Evolutionary conservation across 2,113 vertebrate genomes (phyloP), one percentile per base, ranked within the genome.

Genomic region (Dinomys branickii): DNA sequence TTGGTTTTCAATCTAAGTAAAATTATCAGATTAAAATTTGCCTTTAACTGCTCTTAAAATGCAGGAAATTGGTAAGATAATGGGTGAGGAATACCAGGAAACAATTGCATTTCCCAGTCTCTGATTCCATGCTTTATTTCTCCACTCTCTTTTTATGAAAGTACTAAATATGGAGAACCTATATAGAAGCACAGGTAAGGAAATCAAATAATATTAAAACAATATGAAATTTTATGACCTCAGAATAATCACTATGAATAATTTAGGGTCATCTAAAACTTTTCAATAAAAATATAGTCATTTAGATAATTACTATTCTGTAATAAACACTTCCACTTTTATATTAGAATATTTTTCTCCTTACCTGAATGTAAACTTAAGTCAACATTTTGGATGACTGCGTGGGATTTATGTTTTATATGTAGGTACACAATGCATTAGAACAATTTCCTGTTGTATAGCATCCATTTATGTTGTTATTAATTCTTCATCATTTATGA

Each of bases 1-100:
- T 69, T 96, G 80, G 50, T 81, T 94, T 95, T 94, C 71, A 81
- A 80, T 73, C 69, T 94, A 93, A 85, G 56, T 90, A 65, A 96
- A 93, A 92, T 80, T 85, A 75, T 75, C n/a, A 94, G 88, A 88
- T 50, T 59, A 88, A 26, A 85, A 96, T 88, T 96, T 85, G 16
- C n/a, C 17, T 97, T 82, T 54, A 90, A 80, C 14, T 56, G 71
- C 85, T 95, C 73, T 56, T 85, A 50, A 93, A 88, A 73, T 96
- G 24, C 30, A 80, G 58, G 44, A 94, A 16, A 96, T 52, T 82
- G 13, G 63, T 75, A 47, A 93, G 33, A 91, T 30, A 90, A 82
- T 85, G n/a, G 33, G 1, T 61, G n/a, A 28, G 3, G 44, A 77
- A 75, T 41, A 69, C 0, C 71, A 58, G 52, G 41, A 92, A 94